These are phyloP conservation scores for Arrhamphus sclerolepis DNA, from an alignment of 2,797 vertebrate species.

Conservation along the genomic window DNA sequence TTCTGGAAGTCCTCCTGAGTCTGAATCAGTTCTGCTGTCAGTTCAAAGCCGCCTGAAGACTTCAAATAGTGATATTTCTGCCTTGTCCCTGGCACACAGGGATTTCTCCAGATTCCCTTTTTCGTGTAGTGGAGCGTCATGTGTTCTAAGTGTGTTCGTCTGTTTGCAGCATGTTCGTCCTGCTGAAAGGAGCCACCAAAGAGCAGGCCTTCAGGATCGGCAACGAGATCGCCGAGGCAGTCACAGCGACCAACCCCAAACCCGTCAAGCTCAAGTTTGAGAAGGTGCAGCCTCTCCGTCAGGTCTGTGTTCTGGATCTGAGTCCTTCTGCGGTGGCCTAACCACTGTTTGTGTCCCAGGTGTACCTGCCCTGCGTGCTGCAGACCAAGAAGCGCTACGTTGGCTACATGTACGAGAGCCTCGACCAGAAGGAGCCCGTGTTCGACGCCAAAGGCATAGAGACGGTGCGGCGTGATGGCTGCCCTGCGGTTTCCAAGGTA, in stretches of 20 bases:
- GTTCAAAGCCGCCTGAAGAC: too few species aligned
- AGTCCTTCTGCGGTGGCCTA: not conserved
- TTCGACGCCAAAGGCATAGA: slow-evolving; percentile 99
- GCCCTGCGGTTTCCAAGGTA: slow-evolving; percentile 98
- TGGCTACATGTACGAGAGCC: slow-evolving; percentile 97
- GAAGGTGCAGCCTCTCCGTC: slow-evolving; percentile 82
- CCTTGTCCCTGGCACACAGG: too few species aligned
- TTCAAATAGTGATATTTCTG: too few species aligned
- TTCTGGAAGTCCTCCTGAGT: too few species aligned
- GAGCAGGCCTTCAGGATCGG: slow-evolving; percentile 98
- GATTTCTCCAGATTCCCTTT: too few species aligned
- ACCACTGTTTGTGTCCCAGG: slow-evolving; percentile 39
- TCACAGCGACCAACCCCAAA: slow-evolving; percentile 95
- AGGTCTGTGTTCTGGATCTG: not conserved
- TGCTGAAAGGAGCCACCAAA: slow-evolving; percentile 96
- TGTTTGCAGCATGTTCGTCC: slow-evolving; percentile 90
- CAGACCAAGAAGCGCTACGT: slow-evolving; percentile 99
- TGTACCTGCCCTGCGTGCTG: slow-evolving; percentile 94
- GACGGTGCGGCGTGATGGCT: slow-evolving; percentile 94
- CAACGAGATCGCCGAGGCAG: slow-evolving; percentile 96
- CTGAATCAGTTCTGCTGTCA: too few species aligned
- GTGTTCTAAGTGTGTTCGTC: not conserved
- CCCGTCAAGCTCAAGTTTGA: slow-evolving; percentile 98
- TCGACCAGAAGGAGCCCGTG: slow-evolving; percentile 93
- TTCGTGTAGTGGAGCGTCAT: too few species aligned